Evolutionary conservation across 2,888 invertebrate genomes (phyloP), one percentile per base, ranked within the genome.

Genomic region (Phengaris arion): DNA sequence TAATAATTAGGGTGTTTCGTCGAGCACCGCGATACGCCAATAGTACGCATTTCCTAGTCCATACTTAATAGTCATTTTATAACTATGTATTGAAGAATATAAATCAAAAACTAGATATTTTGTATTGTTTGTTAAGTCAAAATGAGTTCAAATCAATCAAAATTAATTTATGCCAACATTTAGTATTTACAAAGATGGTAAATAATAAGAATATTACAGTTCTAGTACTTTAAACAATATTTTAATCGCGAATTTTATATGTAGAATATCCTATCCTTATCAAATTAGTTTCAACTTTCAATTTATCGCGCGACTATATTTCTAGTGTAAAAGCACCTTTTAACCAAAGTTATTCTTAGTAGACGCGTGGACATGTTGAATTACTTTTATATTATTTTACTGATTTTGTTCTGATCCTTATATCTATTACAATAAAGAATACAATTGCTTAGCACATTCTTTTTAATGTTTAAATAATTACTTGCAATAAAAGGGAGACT

Each of bases 291-390:
- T 15, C 10, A 69, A 52, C 10, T 12, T 59, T 15, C 4, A 69
- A 22, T 6, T 45, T 72, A 35, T 12, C 52, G 52, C 54, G 7
- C 22, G 12, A 35, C 7, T 35, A 15, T 48, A 48, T 48, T 6
- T n/a, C n/a, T 0, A 15, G 48, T 52, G 70, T 0, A 12, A 51
- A 72, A 45, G 35, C 35, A 12, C 22, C 72, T 54, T 72, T 54
- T 22, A 6, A 35, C 54, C 76, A 69, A 78, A 76, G 79, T 77
- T 78, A 77, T 79, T 79, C 76, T 75, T 74, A 75, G 79, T 76
- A 79, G 74, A 77, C 15, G 73, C 46, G 8, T 51, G 22, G 72
- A 77, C 73, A 7, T 15, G 54, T 54, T 52, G 72, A 72, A 72
- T 72, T 72, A 72, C 52, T 72, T 72, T 72, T 54, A 54, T 72